Conservation (phyloP, 2,113 vertebrate species). For the Zingel zingel region DNA sequence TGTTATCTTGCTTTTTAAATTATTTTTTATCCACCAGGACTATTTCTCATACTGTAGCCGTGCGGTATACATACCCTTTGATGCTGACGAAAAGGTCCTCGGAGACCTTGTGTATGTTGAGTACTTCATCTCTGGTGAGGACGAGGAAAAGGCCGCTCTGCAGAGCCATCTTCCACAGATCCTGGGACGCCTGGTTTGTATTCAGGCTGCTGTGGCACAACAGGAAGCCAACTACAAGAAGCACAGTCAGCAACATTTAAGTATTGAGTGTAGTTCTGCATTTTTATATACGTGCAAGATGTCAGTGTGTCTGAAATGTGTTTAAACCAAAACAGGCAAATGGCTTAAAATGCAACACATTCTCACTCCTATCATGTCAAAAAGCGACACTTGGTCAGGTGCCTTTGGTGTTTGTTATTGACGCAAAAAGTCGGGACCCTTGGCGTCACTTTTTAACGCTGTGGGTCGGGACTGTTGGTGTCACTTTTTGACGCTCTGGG, state of each 20-base stretch:
- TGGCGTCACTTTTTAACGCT: no score
- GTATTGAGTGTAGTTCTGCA: not conserved
- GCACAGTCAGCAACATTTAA: slow-evolving; percentile 4
- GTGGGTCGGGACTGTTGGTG: no score
- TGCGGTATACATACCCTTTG: slow-evolving; percentile 86
- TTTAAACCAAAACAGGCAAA: not conserved
- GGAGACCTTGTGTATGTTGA: slow-evolving; percentile 90
- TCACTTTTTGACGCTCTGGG: no score
- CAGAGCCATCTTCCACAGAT: slow-evolving; percentile 92
- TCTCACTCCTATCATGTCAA: no score
- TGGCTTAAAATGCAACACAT: not conserved
- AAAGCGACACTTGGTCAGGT: no score
- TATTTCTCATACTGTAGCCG: not conserved
- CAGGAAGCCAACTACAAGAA: slow-evolving; percentile 90
- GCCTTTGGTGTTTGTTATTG: no score
- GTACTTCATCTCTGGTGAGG: slow-evolving; percentile 89
- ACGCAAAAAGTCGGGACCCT: no score
- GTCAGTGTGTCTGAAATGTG: not conserved
- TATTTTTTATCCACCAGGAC: not conserved
- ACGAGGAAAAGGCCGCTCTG: slow-evolving; percentile 89
- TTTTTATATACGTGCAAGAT: not conserved
- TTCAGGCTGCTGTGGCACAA: slow-evolving; percentile 91
- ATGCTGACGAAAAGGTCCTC: slow-evolving; percentile 89
- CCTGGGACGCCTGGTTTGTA: slow-evolving; percentile 83
- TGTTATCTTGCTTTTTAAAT: not conserved